Percentiles rank a stretch among this genome's conserved stretches.
phyloP scores from a whole-genome alignment of 2,888 invertebrate genomes.

The Diarsia dahlii region DNA sequence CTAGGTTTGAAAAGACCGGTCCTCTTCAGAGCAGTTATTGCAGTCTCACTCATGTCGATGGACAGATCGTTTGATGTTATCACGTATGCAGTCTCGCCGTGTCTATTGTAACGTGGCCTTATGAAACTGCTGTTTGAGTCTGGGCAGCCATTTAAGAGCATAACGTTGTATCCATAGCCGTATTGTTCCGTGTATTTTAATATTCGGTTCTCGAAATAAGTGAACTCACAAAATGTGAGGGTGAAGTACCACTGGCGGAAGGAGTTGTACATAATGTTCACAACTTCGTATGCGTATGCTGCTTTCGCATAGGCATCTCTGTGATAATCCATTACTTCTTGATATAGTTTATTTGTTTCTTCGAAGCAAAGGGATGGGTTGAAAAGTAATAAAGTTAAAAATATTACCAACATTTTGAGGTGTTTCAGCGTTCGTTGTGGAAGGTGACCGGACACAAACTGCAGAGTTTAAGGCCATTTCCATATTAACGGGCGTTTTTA shows the following conservation, averaged over 20 bases:
- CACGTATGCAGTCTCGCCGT: conserved; percentile 84
- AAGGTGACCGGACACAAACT: conserved; percentile 70
- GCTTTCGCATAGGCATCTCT: conserved; percentile 77
- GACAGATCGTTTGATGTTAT: conserved; percentile 81
- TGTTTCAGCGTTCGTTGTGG: conserved; percentile 62
- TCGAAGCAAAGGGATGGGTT: conserved; percentile 63
- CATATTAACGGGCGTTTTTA: conserved; percentile 70
- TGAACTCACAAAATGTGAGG: conserved; percentile 86
- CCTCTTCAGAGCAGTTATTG: conserved; percentile 78
- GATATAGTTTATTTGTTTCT: conserved; percentile 69
- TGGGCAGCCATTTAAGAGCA: conserved; percentile 85
- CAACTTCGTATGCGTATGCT: conserved; percentile 81
- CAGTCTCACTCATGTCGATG: conserved; percentile 79
- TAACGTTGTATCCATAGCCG: conserved; percentile 82
- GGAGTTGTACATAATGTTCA: conserved; percentile 82
- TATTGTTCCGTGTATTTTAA: conserved; percentile 84
- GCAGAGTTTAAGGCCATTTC: conserved; percentile 74
- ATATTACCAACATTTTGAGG: conserved; percentile 71
- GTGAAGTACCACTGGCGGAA: conserved; percentile 87
- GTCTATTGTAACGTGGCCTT: conserved; percentile 83
- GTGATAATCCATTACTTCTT: conserved; percentile 80
- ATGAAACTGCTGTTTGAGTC: conserved; percentile 74
- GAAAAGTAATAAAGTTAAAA: conserved; percentile 68
- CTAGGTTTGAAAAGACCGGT: conserved; percentile 87
- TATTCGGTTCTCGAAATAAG: conserved; percentile 86